Evolutionary conservation across 35 echinoderm and acorn worm genomes (phyloP).

Genomic region (Anneissia japonica): DNA sequence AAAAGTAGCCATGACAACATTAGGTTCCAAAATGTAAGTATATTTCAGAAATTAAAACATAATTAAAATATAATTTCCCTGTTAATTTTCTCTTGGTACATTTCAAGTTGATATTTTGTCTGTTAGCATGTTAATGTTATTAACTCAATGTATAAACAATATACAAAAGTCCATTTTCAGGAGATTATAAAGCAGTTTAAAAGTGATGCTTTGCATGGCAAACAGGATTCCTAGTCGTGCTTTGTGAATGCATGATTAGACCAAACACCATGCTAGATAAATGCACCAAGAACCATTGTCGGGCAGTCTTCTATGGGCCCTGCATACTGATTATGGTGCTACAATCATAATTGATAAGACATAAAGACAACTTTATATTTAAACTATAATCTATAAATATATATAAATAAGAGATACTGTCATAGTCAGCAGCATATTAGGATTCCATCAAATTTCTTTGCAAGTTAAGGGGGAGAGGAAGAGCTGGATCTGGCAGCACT

Average conservation of each 20-base stretch:
- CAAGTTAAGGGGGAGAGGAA: no score
- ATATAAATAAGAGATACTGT: no score
- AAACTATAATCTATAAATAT: no score
- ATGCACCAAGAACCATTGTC: not conserved
- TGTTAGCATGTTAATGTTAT: no score
- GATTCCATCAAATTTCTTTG: no score
- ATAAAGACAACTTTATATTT: no score
- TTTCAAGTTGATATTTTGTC: no score
- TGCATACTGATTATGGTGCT: slow-evolving; percentile 1
- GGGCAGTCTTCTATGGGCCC: not conserved
- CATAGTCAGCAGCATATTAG: no score
- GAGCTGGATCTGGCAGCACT: no score
- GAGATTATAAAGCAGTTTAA: not conserved
- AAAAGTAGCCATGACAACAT: slow-evolving; percentile 87
- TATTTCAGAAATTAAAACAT: not conserved
- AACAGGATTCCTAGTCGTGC: not conserved
- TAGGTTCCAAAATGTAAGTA: slow-evolving; percentile 97
- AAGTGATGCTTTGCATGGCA: not conserved
- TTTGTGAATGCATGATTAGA: not conserved
- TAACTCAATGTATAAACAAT: not conserved
- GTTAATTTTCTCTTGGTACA: not conserved
- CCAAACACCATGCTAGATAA: not conserved
- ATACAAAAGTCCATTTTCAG: not conserved
- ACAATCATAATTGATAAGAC: no score
- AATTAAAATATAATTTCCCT: not conserved